A percentile compares a stretch with the other conserved stretches of the same genome.
Conservation (phyloP, 1,140 invertebrate species). For the Teleopsis dalmanni region DNA sequence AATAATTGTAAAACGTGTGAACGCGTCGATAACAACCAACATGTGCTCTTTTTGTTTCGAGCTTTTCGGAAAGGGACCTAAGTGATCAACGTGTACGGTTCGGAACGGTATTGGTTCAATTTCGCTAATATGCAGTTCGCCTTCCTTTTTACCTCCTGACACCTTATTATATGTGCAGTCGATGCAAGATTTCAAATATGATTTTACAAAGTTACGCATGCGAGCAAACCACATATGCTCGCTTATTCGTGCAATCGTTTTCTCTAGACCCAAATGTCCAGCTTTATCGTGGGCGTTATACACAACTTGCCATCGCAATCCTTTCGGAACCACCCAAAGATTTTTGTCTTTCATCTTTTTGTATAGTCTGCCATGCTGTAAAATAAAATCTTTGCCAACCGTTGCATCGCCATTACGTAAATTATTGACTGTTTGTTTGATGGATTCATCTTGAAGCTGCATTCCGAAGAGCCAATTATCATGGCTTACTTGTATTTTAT, state of each 20-base stretch:
- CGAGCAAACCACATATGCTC: neutral
- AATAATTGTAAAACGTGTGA: neutral
- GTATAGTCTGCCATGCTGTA: neutral
- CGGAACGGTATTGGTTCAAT: neutral
- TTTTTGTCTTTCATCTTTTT: neutral
- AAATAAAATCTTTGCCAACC: neutral
- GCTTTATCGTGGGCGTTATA: no score
- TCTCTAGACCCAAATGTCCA: neutral
- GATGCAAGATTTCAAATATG: no score
- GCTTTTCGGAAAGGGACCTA: neutral
- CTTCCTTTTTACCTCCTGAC: no score
- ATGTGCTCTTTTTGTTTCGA: neutral
- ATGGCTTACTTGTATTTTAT: neutral
- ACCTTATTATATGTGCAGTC: no score
- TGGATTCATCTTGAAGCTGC: neutral
- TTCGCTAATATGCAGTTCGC: neutral
- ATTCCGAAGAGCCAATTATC: neutral
- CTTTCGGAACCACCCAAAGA: neutral
- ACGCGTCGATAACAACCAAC: no score
- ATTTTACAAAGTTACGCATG: neutral
- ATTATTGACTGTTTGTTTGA: neutral
- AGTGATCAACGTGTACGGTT: neutral
- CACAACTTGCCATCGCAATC: no score
- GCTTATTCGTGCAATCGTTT: neutral
- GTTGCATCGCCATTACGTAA: neutral